Evolutionary conservation across 1,140 invertebrate genomes (phyloP).

Genomic region (Papilio aristodemus): DNA sequence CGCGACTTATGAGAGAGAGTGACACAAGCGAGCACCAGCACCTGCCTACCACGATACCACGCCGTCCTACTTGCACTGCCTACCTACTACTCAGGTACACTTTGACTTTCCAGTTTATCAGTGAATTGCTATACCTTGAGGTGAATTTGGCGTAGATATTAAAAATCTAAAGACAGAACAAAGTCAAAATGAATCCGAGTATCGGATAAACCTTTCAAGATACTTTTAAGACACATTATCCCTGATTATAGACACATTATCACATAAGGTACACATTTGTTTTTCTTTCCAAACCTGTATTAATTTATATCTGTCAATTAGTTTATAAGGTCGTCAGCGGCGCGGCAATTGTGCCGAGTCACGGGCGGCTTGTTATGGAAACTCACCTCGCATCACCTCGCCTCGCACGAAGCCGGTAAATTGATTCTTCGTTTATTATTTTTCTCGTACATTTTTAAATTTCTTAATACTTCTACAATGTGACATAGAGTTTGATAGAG

Average conservation of each 20-base stretch:
- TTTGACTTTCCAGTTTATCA: too few relatives aligned
- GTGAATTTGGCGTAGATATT: too few relatives aligned
- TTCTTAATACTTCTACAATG: too few relatives aligned
- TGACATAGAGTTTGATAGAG: too few relatives aligned
- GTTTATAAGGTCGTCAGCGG: constrained; percentile 4
- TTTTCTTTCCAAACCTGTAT: background rate
- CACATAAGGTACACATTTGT: background rate
- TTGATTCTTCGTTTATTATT: background rate
- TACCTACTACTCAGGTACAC: too few relatives aligned
- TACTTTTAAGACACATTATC: too few relatives aligned
- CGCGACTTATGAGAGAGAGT: background rate
- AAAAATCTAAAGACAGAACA: too few relatives aligned
- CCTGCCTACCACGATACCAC: background rate
- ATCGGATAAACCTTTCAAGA: too few relatives aligned
- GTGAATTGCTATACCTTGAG: too few relatives aligned
- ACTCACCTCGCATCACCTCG: background rate
- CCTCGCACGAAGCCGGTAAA: background rate
- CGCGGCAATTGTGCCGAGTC: background rate
- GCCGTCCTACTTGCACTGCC: background rate
- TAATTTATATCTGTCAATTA: constrained; percentile 19
- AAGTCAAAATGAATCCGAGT: too few relatives aligned
- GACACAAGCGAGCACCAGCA: background rate
- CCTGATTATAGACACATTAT: too few relatives aligned
- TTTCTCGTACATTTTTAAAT: too few relatives aligned
- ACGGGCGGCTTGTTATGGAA: constrained; percentile 15